Evolutionary conservation across 2,888 invertebrate species (phyloP), one percentile per base, ranked within the genome.

Genomic region (Lycocerus yunnanus): DNA sequence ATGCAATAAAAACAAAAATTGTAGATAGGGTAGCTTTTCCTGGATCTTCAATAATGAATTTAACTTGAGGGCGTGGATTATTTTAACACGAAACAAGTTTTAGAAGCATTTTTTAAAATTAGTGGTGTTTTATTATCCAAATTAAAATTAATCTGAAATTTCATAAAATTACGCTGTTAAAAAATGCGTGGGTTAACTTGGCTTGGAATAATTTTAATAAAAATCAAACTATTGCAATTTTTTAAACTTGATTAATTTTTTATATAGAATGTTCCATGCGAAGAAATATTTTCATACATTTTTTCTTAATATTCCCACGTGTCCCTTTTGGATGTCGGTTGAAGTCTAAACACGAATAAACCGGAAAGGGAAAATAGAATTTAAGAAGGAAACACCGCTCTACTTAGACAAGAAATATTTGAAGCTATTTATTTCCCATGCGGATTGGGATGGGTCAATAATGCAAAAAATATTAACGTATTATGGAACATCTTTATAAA

Each of bases 281-380:
- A 43, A 43, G 43, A 43, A 79, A 78, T 79, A 76, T 72, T 72
- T 68, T 63, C 63, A 68, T 27, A 65, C 63, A 65, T 73, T 73
- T 66, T 78, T 63, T 60, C 66, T 66, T 72, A 70, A 68, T 67
- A 77, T 74, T 71, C 79, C 74, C 78, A 20, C 14, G 76, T 43
- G 78, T 63, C 73, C 77, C 63, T 72, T 79, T 73, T 73, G 72
- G 43, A 43, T 43, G 43, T 63, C 18, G 66, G 60, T 24, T 73
- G 68, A 63, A 61, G 61, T 61, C 63, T 72, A 68, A 27, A 60
- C 68, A 68, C 60, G 58, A 58, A 21, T 60, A 72, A 15, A 72
- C 58, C 24, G 66, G 65, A 71, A 71, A 58, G 59, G 66, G 71
- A 27, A 63, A 66, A 65, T 63, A 20, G 61, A 63, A 63, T 63